Base-by-base conservation (phyloP, 2,797 vertebrate genomes). In the Gadopsis marmoratus region DNA sequence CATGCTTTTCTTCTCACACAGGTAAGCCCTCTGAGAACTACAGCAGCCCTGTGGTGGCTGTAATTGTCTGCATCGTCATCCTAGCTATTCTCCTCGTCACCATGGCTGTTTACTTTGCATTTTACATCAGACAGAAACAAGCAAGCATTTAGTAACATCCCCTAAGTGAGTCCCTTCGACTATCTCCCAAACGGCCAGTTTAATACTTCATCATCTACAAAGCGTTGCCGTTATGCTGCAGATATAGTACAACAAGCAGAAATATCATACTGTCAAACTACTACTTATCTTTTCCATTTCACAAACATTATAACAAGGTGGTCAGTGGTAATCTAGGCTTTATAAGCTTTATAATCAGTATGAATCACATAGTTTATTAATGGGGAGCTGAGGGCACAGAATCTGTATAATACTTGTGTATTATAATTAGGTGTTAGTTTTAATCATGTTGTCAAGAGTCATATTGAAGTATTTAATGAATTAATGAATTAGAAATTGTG, bases 1-100 rank as follows among this genome's bases (percentile, higher is more conserved):
- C 12, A 60, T 53, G 39, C 33, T 47, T 68, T 33, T 70, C 7
- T 55, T 48, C n/a, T 12, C 59, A 13, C n/a, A 26, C 84, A 92
- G 92, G 0, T 54, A 0, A 12, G 4, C 8, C 53, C 0, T 0
- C 45, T 11, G 33, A 74, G n/a, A 12, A 7, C 51, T 76, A 82
- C 76, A 90, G 76, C 60, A 58, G 81, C 10, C 74, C 89, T 0
- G 33, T 91, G 68, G 78, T 91, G 56, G 88, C 85, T 48, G 71
- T 91, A 2, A 91, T 92, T 0, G 35, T 91, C 59, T 86, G 82
- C 56, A 68, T 91, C 1, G 51, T 81, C 51, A 21, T 92, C 69
- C 78, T 92, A 3, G 10, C 85, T 6, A 7, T 92, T 65, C n/a
- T 93, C 67, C 58, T 91, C 13, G 5, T 78, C 0, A 53, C 48